Percentiles rank a stretch among this genome's conserved stretches.
Conservation (phyloP, 2,797 vertebrate genomes). For the Acanthurus tractus region DNA sequence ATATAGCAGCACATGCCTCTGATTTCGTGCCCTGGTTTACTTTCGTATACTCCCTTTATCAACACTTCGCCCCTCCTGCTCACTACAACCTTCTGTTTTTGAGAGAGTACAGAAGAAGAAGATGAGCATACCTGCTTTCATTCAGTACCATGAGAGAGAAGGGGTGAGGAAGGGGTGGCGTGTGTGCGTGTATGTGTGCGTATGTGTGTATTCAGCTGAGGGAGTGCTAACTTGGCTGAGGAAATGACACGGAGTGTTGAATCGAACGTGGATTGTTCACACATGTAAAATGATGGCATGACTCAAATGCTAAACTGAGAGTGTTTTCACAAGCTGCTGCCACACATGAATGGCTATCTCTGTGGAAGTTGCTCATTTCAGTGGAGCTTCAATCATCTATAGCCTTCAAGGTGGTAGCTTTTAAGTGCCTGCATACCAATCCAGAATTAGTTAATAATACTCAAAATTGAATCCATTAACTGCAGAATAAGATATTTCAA, state of each 20-base stretch:
- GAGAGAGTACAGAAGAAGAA: background rate
- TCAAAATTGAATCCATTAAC: conserved; percentile 65
- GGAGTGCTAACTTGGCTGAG: conserved; percentile 30
- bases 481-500: conserved; percentile 60
- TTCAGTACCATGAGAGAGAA: conserved; percentile 23
- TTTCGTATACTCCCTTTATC: background rate
- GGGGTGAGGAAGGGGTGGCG: background rate
- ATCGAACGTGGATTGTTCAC: conserved; percentile 49
- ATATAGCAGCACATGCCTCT: conserved; percentile 3
- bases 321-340: conserved; percentile 64
- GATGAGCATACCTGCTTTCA: conserved; percentile 21
- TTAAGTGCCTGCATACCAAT: conserved; percentile 48
- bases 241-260: conserved; percentile 44
- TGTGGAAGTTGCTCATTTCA: conserved; percentile 49
- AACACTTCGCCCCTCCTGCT: conserved; percentile 1
- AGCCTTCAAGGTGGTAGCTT: conserved; percentile 49
- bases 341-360: conserved; percentile 47
- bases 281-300: conserved; percentile 49
- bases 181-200: background rate
- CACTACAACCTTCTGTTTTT: conserved; percentile 8
- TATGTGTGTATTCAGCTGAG: conserved; percentile 7
- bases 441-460: conserved; percentile 56
- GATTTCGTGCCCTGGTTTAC: conserved; percentile 4
- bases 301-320: conserved; percentile 65
- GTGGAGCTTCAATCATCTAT: conserved; percentile 44